Evolutionary conservation across 2,113 vertebrate genomes (phyloP).

Genomic region (Lanius collurio): DNA sequence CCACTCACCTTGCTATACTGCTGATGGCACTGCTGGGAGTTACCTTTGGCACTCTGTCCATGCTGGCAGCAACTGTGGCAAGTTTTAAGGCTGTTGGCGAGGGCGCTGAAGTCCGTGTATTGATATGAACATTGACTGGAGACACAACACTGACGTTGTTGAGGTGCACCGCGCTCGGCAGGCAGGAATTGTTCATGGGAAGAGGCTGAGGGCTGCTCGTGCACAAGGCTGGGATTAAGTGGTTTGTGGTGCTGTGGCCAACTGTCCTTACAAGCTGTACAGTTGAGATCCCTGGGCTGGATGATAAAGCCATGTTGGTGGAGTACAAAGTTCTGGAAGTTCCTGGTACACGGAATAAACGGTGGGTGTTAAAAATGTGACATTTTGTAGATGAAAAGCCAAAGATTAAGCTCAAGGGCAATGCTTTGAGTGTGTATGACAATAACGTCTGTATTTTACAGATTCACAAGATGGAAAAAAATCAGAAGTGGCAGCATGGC

Average conservation of each 20-base stretch:
- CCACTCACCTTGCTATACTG: constrained; percentile 84
- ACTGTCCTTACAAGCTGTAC: constrained; percentile 85
- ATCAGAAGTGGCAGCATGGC: not conserved
- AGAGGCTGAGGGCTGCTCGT: constrained; percentile 84
- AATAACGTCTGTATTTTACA: not conserved
- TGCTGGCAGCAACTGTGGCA: constrained; percentile 87
- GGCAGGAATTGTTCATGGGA: constrained; percentile 86
- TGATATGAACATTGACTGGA: constrained; percentile 87
- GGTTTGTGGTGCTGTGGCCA: constrained; percentile 82
- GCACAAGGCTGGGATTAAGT: constrained; percentile 84
- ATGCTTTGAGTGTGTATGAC: accelerated
- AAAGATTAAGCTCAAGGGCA: not conserved
- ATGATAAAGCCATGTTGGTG: constrained; percentile 83
- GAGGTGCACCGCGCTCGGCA: constrained; percentile 82
- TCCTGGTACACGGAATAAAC: constrained; percentile 60
- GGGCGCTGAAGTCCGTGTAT: constrained; percentile 85
- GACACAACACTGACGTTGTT: constrained; percentile 87
- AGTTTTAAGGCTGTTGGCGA: constrained; percentile 94
- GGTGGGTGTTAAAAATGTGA: not conserved
- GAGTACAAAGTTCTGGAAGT: constrained; percentile 85
- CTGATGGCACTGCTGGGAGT: constrained; percentile 88
- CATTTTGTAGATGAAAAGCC: not conserved
- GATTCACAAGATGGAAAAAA: not conserved
- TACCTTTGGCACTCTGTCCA: constrained; percentile 91
- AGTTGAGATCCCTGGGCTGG: constrained; percentile 82